These are phyloP conservation scores for Nemapogon koenigi DNA, from an alignment of 2,888 invertebrate species.

Conservation along the genomic window DNA sequence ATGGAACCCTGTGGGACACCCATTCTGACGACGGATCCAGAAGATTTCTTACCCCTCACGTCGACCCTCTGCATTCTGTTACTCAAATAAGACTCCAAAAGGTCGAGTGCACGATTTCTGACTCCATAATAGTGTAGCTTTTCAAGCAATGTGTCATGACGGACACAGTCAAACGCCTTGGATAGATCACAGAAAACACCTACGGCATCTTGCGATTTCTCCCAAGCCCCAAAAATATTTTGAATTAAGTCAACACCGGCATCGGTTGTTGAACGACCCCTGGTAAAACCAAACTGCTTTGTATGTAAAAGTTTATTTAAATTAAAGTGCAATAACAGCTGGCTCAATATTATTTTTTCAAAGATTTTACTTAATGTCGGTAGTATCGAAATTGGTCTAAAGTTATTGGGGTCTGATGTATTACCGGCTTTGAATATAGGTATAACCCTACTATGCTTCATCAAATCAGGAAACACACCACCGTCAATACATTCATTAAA, in stretches of 20 bases:
- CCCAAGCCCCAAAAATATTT: conserved; percentile 6
- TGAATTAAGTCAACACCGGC: conserved; percentile 3
- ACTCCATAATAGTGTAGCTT: conserved; percentile 1
- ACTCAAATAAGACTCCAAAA: neutral
- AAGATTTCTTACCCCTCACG: neutral
- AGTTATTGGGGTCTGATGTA: conserved; percentile 10
- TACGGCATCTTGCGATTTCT: conserved; percentile 2
- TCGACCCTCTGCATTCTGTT: neutral
- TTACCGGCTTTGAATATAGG: conserved; percentile 16
- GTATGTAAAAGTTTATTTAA: conserved; percentile 11
- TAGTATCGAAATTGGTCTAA: conserved; percentile 14
- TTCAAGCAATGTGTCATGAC: conserved; percentile 7
- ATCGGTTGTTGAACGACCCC: conserved; percentile 7
- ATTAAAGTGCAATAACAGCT: conserved; percentile 11
- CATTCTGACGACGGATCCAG: neutral
- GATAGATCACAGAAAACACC: conserved; percentile 9
- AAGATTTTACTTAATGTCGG: conserved; percentile 14
- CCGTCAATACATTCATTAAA: too few relatives aligned
- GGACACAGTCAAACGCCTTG: conserved; percentile 10
- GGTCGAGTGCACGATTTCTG: neutral
- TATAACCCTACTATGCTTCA: conserved; percentile 15
- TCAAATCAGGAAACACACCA: too few relatives aligned
- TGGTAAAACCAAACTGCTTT: conserved; percentile 16
- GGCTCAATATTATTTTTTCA: conserved; percentile 11
- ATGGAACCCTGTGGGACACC: conserved; percentile 2